Evolutionary conservation across 2,888 invertebrate species (phyloP).

Genomic region (Phaedon cochleariae): DNA sequence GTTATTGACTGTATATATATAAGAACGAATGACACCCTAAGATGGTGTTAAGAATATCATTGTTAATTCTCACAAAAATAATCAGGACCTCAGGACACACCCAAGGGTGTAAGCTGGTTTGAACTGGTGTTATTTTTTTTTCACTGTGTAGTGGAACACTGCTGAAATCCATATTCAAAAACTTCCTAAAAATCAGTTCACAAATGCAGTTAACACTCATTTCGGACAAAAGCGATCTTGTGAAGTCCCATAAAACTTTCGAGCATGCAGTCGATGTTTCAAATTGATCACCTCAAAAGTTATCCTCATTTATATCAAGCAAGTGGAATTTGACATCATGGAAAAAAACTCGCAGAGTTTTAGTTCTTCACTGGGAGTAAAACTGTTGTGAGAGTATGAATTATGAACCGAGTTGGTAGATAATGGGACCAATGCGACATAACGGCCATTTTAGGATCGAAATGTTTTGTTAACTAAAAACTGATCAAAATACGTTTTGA

Average conservation of each 20-base stretch:
- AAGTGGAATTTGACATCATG: constrained; percentile 27
- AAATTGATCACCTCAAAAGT: constrained; percentile 45
- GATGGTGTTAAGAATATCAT: too few species aligned
- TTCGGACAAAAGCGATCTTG: background rate
- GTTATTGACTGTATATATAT: too few species aligned
- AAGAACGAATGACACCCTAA: too few species aligned
- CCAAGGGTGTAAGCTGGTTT: too few species aligned
- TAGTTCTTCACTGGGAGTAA: constrained; percentile 12
- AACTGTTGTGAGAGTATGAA: constrained; percentile 23
- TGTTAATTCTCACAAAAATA: too few species aligned
- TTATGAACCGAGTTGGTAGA: constrained; percentile 33
- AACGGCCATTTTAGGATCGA: constrained; percentile 12
- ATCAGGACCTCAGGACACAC: too few species aligned
- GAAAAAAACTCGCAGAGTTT: constrained; percentile 33
- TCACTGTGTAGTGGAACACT: too few species aligned
- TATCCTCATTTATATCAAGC: constrained; percentile 42
- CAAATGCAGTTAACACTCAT: background rate
- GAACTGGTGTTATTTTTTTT: too few species aligned
- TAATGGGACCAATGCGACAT: constrained; percentile 22
- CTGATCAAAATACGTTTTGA: background rate
- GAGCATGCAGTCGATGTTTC: constrained; percentile 32
- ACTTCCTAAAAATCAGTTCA: background rate
- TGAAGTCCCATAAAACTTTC: constrained; percentile 30
- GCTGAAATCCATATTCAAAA: too few species aligned
- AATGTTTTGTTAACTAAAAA: constrained; percentile 8